Conservation (phyloP, 2,888 invertebrate genomes). For the Eristalis intricaria region DNA sequence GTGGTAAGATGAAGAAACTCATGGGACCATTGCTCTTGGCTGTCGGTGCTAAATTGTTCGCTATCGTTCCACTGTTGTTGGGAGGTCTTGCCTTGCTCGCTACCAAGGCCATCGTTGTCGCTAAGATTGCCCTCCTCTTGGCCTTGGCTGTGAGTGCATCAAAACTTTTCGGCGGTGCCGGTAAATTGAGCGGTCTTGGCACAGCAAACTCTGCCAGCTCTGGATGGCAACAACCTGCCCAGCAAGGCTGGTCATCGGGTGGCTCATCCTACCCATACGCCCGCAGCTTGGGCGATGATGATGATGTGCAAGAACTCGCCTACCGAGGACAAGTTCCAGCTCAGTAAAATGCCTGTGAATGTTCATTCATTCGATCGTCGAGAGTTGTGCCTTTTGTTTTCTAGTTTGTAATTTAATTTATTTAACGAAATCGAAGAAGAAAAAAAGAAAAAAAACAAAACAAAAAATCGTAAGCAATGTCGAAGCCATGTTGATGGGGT, state of each 20-base stretch:
- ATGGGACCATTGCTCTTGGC: conserved; percentile 86
- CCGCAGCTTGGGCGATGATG: conserved; percentile 83
- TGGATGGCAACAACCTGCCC: conserved; percentile 75
- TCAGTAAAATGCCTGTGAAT: conserved; percentile 32
- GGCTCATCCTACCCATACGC: conserved; percentile 82
- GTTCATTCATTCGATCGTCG: not conserved
- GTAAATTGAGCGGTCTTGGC: conserved; percentile 79
- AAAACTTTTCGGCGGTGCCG: conserved; percentile 85
- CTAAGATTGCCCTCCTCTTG: conserved; percentile 89
- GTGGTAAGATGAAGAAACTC: conserved; percentile 89
- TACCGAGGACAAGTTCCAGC: conserved; percentile 85
- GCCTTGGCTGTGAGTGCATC: conserved; percentile 88
- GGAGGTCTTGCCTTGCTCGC: conserved; percentile 88
- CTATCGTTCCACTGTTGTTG: conserved; percentile 86
- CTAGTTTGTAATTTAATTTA: conserved; percentile 69
- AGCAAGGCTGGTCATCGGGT: conserved; percentile 73
- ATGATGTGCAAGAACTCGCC: conserved; percentile 87
- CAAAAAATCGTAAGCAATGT: conserved; percentile 20
- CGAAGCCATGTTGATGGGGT: conserved; percentile 31
- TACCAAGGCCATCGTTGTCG: conserved; percentile 89
- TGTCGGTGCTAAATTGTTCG: conserved; percentile 87
- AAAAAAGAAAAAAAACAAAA: not conserved
- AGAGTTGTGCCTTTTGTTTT: conserved; percentile 71
- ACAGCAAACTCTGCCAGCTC: conserved; percentile 75
- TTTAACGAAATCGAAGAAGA: conserved; percentile 36